Evolutionary conservation across 2,113 vertebrate species (phyloP).

Genomic region (Sula dactylatra): DNA sequence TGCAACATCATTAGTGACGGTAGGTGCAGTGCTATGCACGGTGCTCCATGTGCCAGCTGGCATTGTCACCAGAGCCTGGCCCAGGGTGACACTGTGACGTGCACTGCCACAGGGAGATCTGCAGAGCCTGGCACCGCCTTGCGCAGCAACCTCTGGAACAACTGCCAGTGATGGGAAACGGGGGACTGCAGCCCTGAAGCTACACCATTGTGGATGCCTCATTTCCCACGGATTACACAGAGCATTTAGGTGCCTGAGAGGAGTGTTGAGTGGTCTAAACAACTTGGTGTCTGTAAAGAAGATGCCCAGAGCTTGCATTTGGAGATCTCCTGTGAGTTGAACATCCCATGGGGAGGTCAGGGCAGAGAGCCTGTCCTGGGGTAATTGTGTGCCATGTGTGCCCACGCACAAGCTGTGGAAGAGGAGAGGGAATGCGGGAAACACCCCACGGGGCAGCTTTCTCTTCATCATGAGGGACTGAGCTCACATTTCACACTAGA

Average conservation of each 20-base stretch:
- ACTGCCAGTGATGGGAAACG: rapidly evolving
- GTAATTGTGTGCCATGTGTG: not conserved
- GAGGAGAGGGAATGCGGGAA: not conserved
- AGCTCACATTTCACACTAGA: not conserved
- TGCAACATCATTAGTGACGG: no score
- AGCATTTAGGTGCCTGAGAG: not conserved
- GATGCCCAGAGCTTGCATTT: not conserved
- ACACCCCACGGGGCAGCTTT: not conserved
- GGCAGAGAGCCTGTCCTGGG: not conserved
- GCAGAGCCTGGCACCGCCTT: not conserved
- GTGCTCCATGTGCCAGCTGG: not conserved
- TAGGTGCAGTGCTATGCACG: not conserved
- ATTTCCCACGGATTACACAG: not conserved
- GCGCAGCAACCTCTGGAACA: not conserved
- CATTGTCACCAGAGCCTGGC: not conserved
- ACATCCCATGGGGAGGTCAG: rapidly evolving
- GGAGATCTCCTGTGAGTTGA: not conserved
- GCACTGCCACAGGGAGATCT: not conserved
- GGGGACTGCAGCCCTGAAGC: not conserved
- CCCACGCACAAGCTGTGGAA: not conserved
- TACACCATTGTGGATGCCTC: rapidly evolving
- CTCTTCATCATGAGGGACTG: not conserved
- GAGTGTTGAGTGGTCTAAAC: not conserved
- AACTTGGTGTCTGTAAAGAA: not conserved
- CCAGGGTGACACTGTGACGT: rapidly evolving